phyloP scores from a whole-genome alignment of 2,797 vertebrate species.

The Ctenopoma kingsleyae region DNA sequence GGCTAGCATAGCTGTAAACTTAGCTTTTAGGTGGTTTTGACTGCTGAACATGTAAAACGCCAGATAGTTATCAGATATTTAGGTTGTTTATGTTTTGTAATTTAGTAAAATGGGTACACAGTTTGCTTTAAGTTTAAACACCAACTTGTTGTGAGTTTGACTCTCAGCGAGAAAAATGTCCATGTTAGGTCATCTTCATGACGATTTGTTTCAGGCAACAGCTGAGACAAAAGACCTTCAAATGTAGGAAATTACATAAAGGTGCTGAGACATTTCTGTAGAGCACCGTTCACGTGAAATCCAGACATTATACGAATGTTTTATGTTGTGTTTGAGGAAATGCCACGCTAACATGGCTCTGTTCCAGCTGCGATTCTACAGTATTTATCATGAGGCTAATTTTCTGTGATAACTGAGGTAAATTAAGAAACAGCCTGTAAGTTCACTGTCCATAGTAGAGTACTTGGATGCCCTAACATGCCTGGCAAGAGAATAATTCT shows the following conservation, averaged over 20 bases:
- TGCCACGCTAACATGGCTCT: conserved; percentile 24
- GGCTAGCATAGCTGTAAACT: conserved; percentile 12
- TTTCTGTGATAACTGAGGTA: background rate
- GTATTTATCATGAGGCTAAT: background rate
- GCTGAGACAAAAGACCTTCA: background rate
- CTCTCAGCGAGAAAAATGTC: conserved; percentile 34
- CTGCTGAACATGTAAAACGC: background rate
- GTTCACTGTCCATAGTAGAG: background rate
- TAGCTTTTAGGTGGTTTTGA: background rate
- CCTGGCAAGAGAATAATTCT: background rate
- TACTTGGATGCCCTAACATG: background rate
- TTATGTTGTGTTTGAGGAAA: conserved; percentile 1
- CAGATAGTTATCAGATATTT: accelerated
- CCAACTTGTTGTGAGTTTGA: conserved; percentile 25
- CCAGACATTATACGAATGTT: accelerated
- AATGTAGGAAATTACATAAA: accelerated
- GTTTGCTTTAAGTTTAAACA: conserved; percentile 8
- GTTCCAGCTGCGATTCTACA: background rate
- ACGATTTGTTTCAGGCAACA: background rate
- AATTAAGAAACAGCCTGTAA: background rate
- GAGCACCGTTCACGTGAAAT: background rate
- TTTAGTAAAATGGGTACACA: accelerated
- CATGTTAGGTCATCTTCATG: conserved; percentile 59
- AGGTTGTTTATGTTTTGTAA: accelerated
- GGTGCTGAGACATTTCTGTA: accelerated